Evolutionary conservation across 2,888 invertebrate genomes (phyloP), one percentile per base, ranked within the genome.

Genomic region (Alcis repandata): DNA sequence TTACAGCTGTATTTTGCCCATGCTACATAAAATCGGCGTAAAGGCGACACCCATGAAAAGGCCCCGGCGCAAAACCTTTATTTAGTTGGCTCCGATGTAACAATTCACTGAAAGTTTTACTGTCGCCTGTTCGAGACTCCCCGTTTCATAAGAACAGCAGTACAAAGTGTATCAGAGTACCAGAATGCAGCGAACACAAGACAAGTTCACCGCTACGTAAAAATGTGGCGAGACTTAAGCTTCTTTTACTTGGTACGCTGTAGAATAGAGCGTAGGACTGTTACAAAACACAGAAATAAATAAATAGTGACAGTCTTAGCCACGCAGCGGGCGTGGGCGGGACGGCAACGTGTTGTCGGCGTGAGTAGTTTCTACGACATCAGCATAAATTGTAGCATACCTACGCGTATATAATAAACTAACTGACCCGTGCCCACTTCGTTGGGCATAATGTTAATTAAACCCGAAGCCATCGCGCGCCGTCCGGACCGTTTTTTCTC

Each of bases 1-100:
- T 91, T 89, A 91, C 89, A 86, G 85, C 83, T 88, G 86, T 91
- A 89, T 91, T 91, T 89, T 80, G 86, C 86, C 87, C 85, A 84
- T 89, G 84, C 85, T 86, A 90, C 89, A 92, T 91, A 92, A 92
- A 91, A 91, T 88, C 83, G 90, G 85, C 82, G 84, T 90, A 91
- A 91, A 91, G 83, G 84, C 85, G 86, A 83, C 87, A 85, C 86
- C 83, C 84, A 86, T 87, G 86, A 87, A 89, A 87, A 82, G 79
- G 79, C 84, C 81, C 79, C 79, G 77, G 80, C 82, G 80, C 79
- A 81, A 87, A 88, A 87, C 83, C 84, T 90, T 88, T 89, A 88
- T 91, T 87, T 90, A 90, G 89, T 89, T 87, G 82, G 84, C 85
- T 88, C 79, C 83, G 83, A 84, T 87, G 87, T 91, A 86, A 89